phyloP scores from a whole-genome alignment of 1,140 invertebrate genomes.

The Hetaerina americana region DNA sequence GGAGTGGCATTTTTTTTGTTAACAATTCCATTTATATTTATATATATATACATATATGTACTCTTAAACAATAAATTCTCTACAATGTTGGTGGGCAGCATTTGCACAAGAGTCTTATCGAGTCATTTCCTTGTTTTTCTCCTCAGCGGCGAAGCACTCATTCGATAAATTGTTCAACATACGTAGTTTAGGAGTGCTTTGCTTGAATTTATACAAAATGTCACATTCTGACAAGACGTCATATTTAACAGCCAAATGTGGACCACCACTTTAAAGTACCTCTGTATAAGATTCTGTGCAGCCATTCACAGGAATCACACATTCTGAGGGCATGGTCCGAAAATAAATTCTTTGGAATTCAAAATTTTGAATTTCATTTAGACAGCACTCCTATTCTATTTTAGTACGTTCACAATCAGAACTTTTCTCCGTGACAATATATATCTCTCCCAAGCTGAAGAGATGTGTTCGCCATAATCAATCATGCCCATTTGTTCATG shows the following conservation, averaged over 20 bases:
- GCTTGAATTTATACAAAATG: too few relatives aligned
- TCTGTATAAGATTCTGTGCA: slow-evolving; percentile 28
- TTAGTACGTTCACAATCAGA: too few relatives aligned
- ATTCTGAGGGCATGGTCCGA: slow-evolving; percentile 21
- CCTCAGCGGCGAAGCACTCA: too few relatives aligned
- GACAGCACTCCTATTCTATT: background rate
- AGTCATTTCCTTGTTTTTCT: background rate
- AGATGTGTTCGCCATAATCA: background rate
- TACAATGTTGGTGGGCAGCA: background rate
- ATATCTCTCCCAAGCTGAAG: too few relatives aligned
- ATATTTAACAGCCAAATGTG: background rate
- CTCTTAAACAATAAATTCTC: background rate
- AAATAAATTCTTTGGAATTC: slow-evolving; percentile 9
- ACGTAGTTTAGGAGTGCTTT: too few relatives aligned
- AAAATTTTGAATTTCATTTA: slow-evolving; percentile 5
- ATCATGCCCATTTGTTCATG: background rate
- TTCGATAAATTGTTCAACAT: too few relatives aligned
- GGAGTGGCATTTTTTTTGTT: background rate
- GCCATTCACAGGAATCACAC: slow-evolving; percentile 33
- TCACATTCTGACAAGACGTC: background rate
- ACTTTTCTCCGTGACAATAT: too few relatives aligned
- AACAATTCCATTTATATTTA: background rate
- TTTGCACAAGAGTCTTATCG: slow-evolving; percentile 5
- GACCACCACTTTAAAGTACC: background rate
- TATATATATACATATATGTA: background rate